phyloP scores from a whole-genome alignment of 2,113 vertebrate genomes.

The Coturnix japonica region DNA sequence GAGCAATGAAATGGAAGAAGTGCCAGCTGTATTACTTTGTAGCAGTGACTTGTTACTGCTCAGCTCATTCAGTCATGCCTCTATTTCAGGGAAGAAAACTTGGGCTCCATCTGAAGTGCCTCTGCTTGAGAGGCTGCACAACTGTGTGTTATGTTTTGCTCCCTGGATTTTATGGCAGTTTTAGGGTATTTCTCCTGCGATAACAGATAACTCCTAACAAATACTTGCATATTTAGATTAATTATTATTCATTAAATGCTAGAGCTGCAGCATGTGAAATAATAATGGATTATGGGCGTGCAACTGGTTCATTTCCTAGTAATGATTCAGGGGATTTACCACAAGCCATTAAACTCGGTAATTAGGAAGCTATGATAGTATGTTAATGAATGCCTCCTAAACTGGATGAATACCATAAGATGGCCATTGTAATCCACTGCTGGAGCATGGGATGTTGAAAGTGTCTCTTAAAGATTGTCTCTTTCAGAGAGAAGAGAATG shows the following conservation, averaged over 20 bases:
- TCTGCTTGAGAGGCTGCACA: neutral
- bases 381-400: neutral
- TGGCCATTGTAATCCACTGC: neutral
- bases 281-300: neutral
- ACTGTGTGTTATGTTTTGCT: neutral
- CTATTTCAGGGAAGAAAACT: neutral
- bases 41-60: neutral
- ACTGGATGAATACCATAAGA: neutral
- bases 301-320: neutral
- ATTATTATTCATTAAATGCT: neutral
- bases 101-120: neutral
- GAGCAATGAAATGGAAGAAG: neutral
- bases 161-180: neutral
- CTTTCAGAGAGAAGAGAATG: neutral
- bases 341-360: neutral
- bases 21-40: neutral
- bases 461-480: neutral
- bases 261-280: neutral
- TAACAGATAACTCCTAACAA: neutral
- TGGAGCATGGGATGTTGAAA: neutral
- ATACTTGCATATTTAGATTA: neutral
- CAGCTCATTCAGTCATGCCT: neutral
- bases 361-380: neutral
- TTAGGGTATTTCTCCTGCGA: neutral
- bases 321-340: neutral